These are phyloP conservation scores for Protosalanx chinensis DNA, from an alignment of 2,797 vertebrate species.

Conservation along the genomic window DNA sequence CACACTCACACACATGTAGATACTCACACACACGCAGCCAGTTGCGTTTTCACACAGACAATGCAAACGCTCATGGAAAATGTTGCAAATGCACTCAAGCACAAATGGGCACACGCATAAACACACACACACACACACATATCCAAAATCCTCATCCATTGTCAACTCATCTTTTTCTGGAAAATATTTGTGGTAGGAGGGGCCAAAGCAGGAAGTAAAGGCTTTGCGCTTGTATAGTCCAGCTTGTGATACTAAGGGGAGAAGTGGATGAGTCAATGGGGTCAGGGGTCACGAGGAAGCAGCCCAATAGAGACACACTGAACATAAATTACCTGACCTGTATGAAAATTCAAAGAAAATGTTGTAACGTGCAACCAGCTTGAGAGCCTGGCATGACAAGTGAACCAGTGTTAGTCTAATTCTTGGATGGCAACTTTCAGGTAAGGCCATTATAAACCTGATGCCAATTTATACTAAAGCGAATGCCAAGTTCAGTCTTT, in stretches of 20 bases:
- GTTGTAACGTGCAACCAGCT: too few relatives aligned
- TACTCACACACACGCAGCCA: background rate
- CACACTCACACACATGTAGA: background rate
- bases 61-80: background rate
- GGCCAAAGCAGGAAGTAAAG: conserved; percentile 49
- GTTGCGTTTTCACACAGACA: background rate
- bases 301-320: background rate
- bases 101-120: background rate
- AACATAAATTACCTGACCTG: background rate
- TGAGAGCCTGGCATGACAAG: background rate
- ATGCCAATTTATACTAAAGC: too few relatives aligned
- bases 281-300: background rate
- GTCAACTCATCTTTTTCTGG: conserved; percentile 37
- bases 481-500: too few relatives aligned
- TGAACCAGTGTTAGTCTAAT: background rate
- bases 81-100: background rate
- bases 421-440: too few relatives aligned
- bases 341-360: background rate
- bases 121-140: conserved; percentile 10
- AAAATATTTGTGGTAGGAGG: conserved; percentile 49
- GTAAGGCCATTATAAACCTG: too few relatives aligned
- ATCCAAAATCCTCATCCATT: conserved; percentile 30
- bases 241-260: conserved; percentile 29
- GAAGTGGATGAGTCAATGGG: conserved; percentile 18
- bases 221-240: conserved; percentile 29